Percentiles rank a stretch among this genome's conserved stretches.
Conservation (phyloP, 2,888 invertebrate species). For the Parapristionchus giblindavisi region DNA sequence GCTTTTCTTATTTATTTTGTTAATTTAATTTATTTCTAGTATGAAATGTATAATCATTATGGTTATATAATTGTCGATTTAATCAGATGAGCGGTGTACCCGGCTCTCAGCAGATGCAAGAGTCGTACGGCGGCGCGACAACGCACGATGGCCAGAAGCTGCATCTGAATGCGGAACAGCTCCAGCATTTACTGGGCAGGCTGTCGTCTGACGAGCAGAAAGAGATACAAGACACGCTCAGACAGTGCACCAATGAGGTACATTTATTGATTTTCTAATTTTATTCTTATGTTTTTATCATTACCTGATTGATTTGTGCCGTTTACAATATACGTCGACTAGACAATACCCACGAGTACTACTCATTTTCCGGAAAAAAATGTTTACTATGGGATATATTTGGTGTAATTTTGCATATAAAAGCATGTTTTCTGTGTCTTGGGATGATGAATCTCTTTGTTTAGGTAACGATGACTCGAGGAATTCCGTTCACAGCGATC, state of each 20-base stretch:
- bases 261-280: not conserved
- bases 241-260: conserved; percentile 57
- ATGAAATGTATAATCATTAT: not conserved
- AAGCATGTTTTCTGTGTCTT: too few species aligned
- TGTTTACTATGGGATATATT: too few species aligned
- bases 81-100: not conserved
- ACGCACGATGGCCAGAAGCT: conserved; percentile 2
- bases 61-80: not conserved
- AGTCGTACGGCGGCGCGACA: conserved; percentile 17
- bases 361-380: too few species aligned
- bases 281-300: not conserved
- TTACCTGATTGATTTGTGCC: not conserved
- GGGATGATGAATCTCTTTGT: not conserved
- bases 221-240: conserved; percentile 51
- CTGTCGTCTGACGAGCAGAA: conserved; percentile 61
- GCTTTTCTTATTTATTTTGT: not conserved
- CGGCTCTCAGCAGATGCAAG: conserved; percentile 1
- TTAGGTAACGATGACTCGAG: conserved; percentile 58
- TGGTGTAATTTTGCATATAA: too few species aligned
- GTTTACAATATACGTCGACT: too few species aligned
- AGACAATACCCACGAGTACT: too few species aligned
- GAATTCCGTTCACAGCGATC: conserved; percentile 57
- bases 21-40: not conserved
- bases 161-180: conserved; percentile 47
- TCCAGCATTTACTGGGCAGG: conserved; percentile 54